These are phyloP conservation scores for Saccopteryx bilineata DNA, from an alignment of 2,113 vertebrate genomes.

Conservation along the genomic window DNA sequence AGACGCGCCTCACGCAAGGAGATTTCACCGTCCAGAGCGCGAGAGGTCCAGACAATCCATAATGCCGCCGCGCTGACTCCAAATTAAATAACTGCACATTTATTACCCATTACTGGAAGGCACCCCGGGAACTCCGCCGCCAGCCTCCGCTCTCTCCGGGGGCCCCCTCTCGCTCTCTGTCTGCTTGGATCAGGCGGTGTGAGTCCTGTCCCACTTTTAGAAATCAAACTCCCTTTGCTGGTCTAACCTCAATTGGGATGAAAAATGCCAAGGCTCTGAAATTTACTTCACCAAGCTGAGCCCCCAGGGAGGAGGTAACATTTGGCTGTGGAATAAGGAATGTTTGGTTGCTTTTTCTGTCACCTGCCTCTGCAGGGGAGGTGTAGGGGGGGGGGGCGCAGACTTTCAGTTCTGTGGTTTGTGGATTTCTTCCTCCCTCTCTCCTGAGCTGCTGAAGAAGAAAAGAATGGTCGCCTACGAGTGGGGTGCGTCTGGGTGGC, in stretches of 20 bases:
- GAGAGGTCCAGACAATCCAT: conserved; percentile 65
- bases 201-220: background rate
- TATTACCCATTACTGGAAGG: conserved; percentile 74
- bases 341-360: background rate
- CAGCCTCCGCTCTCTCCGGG: background rate
- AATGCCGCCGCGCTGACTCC: conserved; percentile 50
- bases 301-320: conserved; percentile 35
- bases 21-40: conserved; percentile 35
- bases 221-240: background rate
- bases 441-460: background rate
- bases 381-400: background rate
- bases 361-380: conserved; percentile 33
- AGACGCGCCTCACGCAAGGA: background rate
- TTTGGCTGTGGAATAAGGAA: background rate
- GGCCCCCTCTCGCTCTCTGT: background rate
- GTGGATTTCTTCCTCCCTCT: background rate
- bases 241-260: conserved; percentile 26
- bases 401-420: background rate
- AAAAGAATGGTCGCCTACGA: accelerated
- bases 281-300: background rate
- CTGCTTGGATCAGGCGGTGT: background rate
- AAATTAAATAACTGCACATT: conserved; percentile 76
- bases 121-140: background rate
- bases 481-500: too few relatives aligned
- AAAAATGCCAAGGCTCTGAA: conserved; percentile 54